Base-by-base conservation (phyloP, 92 coral and sea anemone genomes). In the Palythoa grandis region DNA sequence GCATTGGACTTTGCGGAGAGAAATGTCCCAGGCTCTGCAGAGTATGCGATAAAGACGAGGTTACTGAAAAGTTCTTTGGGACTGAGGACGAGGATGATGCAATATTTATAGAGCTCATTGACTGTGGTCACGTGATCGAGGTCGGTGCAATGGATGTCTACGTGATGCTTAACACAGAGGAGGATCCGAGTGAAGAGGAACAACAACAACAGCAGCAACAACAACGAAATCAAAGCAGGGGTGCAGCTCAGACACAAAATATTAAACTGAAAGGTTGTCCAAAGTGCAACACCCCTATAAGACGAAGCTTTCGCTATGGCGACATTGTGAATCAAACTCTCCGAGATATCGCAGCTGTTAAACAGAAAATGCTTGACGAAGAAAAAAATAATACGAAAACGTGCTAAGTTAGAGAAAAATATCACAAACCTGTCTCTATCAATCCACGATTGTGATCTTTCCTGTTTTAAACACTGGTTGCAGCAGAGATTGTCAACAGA, bases 1-100 rank as follows among this genome's bases (percentile, higher is more conserved):
- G 98, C 75, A 91, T 95, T 63, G 98, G 98, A 20, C 90, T 95
- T 7, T 93, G 98, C 65, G 98, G 97, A 48, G 98, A 95, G 82
- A 94, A 94, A 19, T 95, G 98, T 76, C 98, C 98, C 47, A 91
- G 83, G 88, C 72, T 90, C 48, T 95, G 98, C 86, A 48, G 94
- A 76, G 74, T 89, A 10, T 95, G 98, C 67, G 57, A 95, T 80
- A 86, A 89, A 68, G 89, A 92, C 40, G 83, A 91, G 82, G 95
- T 95, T 15, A 95, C 93, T n/a, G 93, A 91, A 37, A 66, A 91
- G 74, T 86, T 87, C 84, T 94, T 95, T 90, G 98, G 98, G 57
- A 83, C 78, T 50, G 98, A 95, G 79, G 95, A 91, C 22, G 92
- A 87, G 16, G 80, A 82, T 39, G 83, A 72, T 23, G 98, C 98